Evolutionary conservation across 2,888 invertebrate species (phyloP), one percentile per base, ranked within the genome.

Genomic region (Cerastis rubricosa): DNA sequence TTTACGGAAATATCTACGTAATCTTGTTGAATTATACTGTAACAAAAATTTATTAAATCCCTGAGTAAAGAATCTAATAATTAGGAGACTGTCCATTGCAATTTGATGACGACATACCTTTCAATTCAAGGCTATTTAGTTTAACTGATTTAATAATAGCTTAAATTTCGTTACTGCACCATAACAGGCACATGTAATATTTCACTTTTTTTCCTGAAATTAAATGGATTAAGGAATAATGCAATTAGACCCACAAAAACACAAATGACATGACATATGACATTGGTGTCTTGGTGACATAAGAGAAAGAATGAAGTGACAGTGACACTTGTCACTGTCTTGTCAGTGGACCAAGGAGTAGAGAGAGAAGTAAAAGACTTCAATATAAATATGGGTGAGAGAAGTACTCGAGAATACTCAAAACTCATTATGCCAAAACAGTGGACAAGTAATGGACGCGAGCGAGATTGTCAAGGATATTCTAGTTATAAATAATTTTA

Each of bases 21-120:
- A 25, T 75, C 43, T 47, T 64, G 76, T 49, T 68, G 43, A 3
- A 64, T 25, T 51, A 35, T 9, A 81, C 81, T 79, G 79, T 25
- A 81, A 79, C 81, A 79, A 75, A 81, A 5, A 45, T 45, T 35
- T 40, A 54, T 65, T 57, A 25, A 45, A 45, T 61, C 35, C 43
- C 7, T n/a, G 5, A 2, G 22, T 51, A 64, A 59, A 66, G 54
- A 68, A 81, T 68, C 81, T 54, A 74, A 74, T 61, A 29, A 63
- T 54, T 25, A 47, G 0, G 47, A 35, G 22, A 57, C 11, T 61
- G 0, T 51, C 8, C 9, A 12, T 22, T 9, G 22, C 7, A 74
- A 43, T 64, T 35, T 22, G 29, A 68, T 49, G 71, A 90, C 81
- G 63, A 54, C 67, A 79, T 74, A 83, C 78, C 67, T 80, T 51